Conservation (phyloP, 2,888 invertebrate species). For the Lampropteryx suffumata region DNA sequence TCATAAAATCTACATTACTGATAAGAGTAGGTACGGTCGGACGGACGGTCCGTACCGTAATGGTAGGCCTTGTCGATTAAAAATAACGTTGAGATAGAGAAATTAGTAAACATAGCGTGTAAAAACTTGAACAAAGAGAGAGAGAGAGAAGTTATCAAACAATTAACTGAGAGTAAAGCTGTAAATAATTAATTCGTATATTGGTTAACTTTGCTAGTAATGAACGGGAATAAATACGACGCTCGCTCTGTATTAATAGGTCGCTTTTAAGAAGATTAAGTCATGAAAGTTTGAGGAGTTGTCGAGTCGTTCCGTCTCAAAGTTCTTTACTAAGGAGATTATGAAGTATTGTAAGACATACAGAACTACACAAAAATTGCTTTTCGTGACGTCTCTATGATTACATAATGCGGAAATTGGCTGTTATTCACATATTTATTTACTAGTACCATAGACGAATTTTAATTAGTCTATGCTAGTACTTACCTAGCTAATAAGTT, state of each 20-base stretch:
- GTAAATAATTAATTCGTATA: constrained; percentile 27
- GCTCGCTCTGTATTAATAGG: constrained; percentile 50
- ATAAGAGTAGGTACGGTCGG: too few relatives aligned
- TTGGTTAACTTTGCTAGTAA: constrained; percentile 32
- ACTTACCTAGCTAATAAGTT: too few relatives aligned
- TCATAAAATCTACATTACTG: too few relatives aligned
- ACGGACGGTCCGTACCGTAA: too few relatives aligned
- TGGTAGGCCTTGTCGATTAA: background rate
- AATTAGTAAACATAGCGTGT: background rate
- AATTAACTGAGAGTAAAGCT: constrained; percentile 20
- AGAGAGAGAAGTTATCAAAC: constrained; percentile 14
- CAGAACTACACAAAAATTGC: too few relatives aligned
- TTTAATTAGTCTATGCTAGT: too few relatives aligned
- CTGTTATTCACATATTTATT: background rate
- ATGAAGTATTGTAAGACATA: constrained; percentile 52
- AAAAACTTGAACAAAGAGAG: constrained; percentile 2
- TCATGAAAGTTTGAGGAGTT: constrained; percentile 52
- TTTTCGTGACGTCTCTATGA: constrained; percentile 35
- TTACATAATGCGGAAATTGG: constrained; percentile 33
- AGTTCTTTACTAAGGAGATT: constrained; percentile 49
- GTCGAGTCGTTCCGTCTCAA: constrained; percentile 37
- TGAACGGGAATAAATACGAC: constrained; percentile 44
- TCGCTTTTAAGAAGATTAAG: constrained; percentile 53
- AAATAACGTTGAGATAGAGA: background rate
- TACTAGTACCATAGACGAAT: too few relatives aligned